Evolutionary conservation across 2,888 invertebrate species (phyloP), one percentile per base, ranked within the genome.

Genomic region (Epirrita christyi): DNA sequence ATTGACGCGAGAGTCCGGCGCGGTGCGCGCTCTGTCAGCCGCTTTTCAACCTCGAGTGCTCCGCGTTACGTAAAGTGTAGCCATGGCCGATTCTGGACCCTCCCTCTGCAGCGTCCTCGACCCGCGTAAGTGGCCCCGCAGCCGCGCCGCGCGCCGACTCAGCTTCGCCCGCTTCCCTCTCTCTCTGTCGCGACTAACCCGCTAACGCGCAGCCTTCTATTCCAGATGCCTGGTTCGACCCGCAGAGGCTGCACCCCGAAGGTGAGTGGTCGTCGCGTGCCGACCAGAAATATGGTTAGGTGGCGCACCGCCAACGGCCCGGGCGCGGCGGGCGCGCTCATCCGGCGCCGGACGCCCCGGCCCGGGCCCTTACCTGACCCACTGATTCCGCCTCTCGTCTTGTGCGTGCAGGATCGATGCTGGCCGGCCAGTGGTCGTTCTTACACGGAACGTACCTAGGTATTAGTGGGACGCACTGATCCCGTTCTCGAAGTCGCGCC

Each of bases 191-290:
- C 90, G 80, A 92, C 92, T 91, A 90, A 92, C 91, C 87, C 89
- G 88, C 91, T 92, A 91, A 91, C 91, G 80, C 88, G 85, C 88
- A 81, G 87, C 88, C 88, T 88, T 93, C 93, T 92, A 92, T 96
- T 97, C 80, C 96, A 97, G 97, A 96, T 95, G 96, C 97, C 93
- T 97, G 97, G 97, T 97, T 97, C 94, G 96, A 96, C 91, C 97
- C 97, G 82, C 96, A 96, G 93, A 95, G 96, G 93, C 95, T 97
- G 92, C 96, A 97, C 92, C 97, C 97, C 75, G 95, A 94, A 95
- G 97, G 97, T 97, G 95, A 96, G 96, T 93, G 77, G 65, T 71
- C 64, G 64, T 62, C 71, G 72, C 63, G 70, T 68, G 69, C 65
- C 70, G 71, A 68, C 80, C 83, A 74, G 76, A 80, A 76, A 76